Evolutionary conservation across 1,140 invertebrate species (phyloP).

Genomic region (Macrobrachium nipponense): DNA sequence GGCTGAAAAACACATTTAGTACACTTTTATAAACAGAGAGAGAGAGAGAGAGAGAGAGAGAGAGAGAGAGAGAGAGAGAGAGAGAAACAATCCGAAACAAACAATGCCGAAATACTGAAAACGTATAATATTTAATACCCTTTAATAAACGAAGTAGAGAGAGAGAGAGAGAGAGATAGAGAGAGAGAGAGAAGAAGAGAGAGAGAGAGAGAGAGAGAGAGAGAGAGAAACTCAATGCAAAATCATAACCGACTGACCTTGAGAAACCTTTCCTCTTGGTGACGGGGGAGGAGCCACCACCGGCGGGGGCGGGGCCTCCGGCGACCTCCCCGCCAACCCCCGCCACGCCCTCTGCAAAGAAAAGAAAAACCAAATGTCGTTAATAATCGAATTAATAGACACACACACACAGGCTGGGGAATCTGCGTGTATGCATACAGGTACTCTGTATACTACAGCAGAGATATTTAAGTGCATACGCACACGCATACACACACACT

Average conservation of each 20-base stretch:
- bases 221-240: neutral
- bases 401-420: too few species aligned
- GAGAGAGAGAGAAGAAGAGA: conserved; percentile 4
- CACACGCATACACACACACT: too few species aligned
- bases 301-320: conserved; percentile 33
- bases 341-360: conserved; percentile 52
- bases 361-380: neutral
- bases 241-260: conserved; percentile 21
- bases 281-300: conserved; percentile 52
- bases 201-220: conserved; percentile 15
- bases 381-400: neutral
- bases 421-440: too few species aligned
- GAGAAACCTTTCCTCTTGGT: conserved; percentile 49
- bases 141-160: neutral
- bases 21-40: neutral
- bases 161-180: neutral
- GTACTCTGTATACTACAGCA: too few species aligned
- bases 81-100: too few species aligned
- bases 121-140: too few species aligned
- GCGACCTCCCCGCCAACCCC: conserved; percentile 44
- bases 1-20: neutral
- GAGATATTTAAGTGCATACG: too few species aligned
- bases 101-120: too few species aligned
- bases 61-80: neutral
- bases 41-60: neutral